Base-by-base conservation (phyloP, 2,113 vertebrate genomes). In the Lepus timidus region DNA sequence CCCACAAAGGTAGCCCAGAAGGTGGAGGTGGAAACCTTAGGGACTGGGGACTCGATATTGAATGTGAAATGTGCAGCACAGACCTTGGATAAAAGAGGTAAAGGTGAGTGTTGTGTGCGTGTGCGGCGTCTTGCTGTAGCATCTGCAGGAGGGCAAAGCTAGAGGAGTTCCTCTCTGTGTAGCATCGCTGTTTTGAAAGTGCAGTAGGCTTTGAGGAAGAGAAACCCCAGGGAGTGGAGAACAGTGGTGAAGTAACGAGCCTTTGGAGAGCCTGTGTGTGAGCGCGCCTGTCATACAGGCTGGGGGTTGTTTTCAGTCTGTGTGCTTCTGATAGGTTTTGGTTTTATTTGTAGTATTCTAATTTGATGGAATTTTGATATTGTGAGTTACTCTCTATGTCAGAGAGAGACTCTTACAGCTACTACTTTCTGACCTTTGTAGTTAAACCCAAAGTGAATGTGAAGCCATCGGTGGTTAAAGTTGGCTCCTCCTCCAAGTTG, bases 391-490 rank as follows among this genome's bases (percentile, higher is more conserved):
- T 93, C 14, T 83, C 31, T 31, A 14, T 79, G 9, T 85, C 33
- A 93, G 92, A 88, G 39, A 55, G 76, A 82, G 33, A n/a, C 68
- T 73, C 29, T 86, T 95, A 33, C 61, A 19, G 16, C 49, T 93
- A 27, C 22, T 93, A 16, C 85, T 75, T 62, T 90, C 85, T 97
- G 17, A 81, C 14, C 16, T 0, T 97, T 98, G 0, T 92, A 99
- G 99, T 98, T 98, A 99, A 99, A 92, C 98, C 98, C 68, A 99
- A 99, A 94, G 96, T 98, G 97, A 99, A 98, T 71, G 99, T 99
- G 96, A 99, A 99, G 96, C 99, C 99, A 0, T 98, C 97, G 6
- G 98, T 99, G 17, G 96, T 98, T 96, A 99, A 99, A 96, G 97
- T 97, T 31, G 90, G 97, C 0, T 97, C 97, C 33, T 98, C 98